These are phyloP conservation scores for Drymonia ruficornis DNA, from an alignment of 2,888 invertebrate genomes.

Conservation along the genomic window DNA sequence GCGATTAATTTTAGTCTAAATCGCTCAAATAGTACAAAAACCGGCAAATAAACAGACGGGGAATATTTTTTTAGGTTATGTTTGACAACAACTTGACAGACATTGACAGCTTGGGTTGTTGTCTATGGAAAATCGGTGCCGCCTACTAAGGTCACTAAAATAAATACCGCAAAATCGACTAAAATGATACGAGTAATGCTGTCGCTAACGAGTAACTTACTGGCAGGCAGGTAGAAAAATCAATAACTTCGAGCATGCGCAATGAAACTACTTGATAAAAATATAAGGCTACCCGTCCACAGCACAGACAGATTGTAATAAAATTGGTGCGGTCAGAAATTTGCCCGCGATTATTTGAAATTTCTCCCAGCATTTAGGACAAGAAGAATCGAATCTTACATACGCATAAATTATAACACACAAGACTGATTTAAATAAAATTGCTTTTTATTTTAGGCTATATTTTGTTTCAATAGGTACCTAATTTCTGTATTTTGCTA, in stretches of 20 bases:
- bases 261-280: background rate
- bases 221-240: constrained; percentile 25
- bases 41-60: constrained; percentile 33
- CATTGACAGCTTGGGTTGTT: constrained; percentile 30
- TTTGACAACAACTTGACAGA: constrained; percentile 40
- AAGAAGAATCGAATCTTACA: too few relatives aligned
- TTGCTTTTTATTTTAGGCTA: too few relatives aligned
- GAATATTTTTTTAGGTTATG: constrained; percentile 31
- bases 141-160: background rate
- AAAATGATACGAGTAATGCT: background rate
- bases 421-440: too few relatives aligned
- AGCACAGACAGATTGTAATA: too few relatives aligned
- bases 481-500: too few relatives aligned
- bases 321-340: too few relatives aligned
- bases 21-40: background rate
- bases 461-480: too few relatives aligned
- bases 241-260: constrained; percentile 55
- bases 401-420: too few relatives aligned
- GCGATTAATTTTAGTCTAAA: constrained; percentile 9
- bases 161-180: constrained; percentile 8
- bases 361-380: too few relatives aligned
- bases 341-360: too few relatives aligned
- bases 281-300: too few relatives aligned
- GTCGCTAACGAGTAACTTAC: constrained; percentile 11
- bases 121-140: constrained; percentile 26